Percentiles rank a stretch among this genome's conserved stretches.
These are phyloP conservation scores for Chloroceryle aenea DNA, from an alignment of 2,113 vertebrate genomes.

Conservation along the genomic window DNA sequence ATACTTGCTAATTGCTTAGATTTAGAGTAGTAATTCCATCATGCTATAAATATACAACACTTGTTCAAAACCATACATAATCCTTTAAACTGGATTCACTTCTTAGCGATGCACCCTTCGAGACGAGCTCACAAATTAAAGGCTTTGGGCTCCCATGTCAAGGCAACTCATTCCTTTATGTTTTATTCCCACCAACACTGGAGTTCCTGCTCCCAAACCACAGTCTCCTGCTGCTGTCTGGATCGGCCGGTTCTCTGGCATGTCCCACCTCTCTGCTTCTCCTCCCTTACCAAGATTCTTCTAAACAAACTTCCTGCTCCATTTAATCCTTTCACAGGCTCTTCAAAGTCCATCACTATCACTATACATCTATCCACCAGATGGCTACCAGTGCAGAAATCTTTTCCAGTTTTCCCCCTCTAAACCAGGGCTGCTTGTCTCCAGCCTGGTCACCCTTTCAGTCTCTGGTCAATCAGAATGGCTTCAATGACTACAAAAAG, in stretches of 20 bases:
- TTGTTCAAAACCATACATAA: conserved; percentile 9
- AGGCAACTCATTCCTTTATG: conserved; percentile 4
- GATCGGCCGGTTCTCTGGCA: conserved; percentile 30
- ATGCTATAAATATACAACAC: conserved; percentile 49
- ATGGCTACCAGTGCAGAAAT: background rate
- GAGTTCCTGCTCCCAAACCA: conserved; percentile 42
- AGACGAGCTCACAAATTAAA: conserved; percentile 44
- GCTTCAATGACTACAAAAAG: background rate
- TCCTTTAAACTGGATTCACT: conserved; percentile 18
- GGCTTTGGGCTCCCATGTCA: background rate
- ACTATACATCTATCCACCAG: background rate
- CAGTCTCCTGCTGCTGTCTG: conserved; percentile 19
- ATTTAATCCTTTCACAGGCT: background rate
- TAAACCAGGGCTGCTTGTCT: background rate
- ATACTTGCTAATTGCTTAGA: conserved; percentile 39
- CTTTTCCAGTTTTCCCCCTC: background rate
- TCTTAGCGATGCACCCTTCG: conserved; percentile 12
- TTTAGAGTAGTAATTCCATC: conserved; percentile 18
- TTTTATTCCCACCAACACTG: conserved; percentile 25
- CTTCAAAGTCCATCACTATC: background rate
- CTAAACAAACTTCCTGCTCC: background rate
- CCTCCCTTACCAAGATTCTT: background rate
- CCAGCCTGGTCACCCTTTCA: background rate
- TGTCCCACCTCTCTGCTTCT: background rate
- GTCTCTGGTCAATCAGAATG: background rate